These are phyloP conservation scores for Urocyon cinereoargenteus DNA, from an alignment of 2,797 vertebrate species.

Conservation along the genomic window DNA sequence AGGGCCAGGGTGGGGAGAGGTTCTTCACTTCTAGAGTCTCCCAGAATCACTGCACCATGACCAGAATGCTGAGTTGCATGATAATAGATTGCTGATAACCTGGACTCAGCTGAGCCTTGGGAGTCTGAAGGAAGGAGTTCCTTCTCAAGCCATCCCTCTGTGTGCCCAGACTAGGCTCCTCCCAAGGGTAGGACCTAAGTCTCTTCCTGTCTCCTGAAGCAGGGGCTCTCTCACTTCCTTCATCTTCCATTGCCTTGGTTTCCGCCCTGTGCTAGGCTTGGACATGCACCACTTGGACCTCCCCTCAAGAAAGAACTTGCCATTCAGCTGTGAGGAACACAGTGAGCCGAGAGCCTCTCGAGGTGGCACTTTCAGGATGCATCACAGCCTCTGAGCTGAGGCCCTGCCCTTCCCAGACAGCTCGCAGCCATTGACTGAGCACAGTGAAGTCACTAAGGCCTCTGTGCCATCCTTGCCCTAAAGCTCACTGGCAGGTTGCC, in stretches of 20 bases:
- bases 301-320: background rate
- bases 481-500: background rate
- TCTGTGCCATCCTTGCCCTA: background rate
- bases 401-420: background rate
- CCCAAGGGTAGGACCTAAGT: background rate
- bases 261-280: background rate
- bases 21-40: background rate
- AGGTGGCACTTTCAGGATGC: fast-evolving
- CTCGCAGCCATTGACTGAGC: background rate
- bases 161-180: background rate
- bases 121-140: background rate
- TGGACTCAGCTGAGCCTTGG: background rate
- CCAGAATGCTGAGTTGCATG: background rate
- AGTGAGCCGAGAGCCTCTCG: background rate
- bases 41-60: background rate
- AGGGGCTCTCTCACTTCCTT: background rate
- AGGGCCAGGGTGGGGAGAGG: too few species aligned
- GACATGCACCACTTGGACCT: background rate
- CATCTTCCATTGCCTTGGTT: background rate
- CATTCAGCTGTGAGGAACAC: background rate
- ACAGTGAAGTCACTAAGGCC: background rate
- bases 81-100: background rate
- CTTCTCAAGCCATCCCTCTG: background rate
- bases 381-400: background rate
- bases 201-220: background rate